Evolutionary conservation across 1,140 invertebrate genomes (phyloP), one percentile per base, ranked within the genome.

Genomic region (Agrilus planipennis): DNA sequence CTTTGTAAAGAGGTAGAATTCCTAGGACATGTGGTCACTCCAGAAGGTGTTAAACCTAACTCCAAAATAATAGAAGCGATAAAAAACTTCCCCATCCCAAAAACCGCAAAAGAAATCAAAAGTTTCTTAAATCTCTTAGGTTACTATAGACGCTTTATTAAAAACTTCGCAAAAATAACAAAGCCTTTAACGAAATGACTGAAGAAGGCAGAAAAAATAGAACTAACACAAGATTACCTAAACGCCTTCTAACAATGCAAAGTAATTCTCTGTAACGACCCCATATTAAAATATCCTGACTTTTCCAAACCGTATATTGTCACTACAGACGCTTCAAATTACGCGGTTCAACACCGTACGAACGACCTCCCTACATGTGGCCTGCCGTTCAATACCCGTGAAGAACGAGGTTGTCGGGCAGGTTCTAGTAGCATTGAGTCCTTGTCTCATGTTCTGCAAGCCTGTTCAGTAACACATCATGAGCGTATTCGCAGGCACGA

Each of bases 101-200:
- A 47, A 40, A 47, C 29, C 9, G 15, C 31, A 5, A 46, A 41
- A 35, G 19, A 47, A 43, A 36, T 44, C 20, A 45, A 44, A 39
- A 28, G 31, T 28, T 50, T 50, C 19, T n/a, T 47, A 29, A 42
- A 37, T 14, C 22, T 44, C 35, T 10, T 47, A 20, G 46, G 43
- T 17, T 47, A 45, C 21, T 47, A 50, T 31, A 15, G 39, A 12
- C 42, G 40, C 30, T 49, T 49, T 21, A 39, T 44, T 4, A 32
- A 31, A 15, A 34, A 53, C 19, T 65, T 60, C 40, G 41, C 55
- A 0, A 39, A 52, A 49, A 48, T 57, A 30, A 53, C 62, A 5
- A 50, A 53, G 50, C 60, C 62, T 11, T 39, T 67, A 15, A 56
- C 40, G 36, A 25, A 50, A 28, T 45, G 61, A 38, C 29, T 64